Conservation (phyloP, 2,797 vertebrate species). For the Thaleichthys pacificus region DNA sequence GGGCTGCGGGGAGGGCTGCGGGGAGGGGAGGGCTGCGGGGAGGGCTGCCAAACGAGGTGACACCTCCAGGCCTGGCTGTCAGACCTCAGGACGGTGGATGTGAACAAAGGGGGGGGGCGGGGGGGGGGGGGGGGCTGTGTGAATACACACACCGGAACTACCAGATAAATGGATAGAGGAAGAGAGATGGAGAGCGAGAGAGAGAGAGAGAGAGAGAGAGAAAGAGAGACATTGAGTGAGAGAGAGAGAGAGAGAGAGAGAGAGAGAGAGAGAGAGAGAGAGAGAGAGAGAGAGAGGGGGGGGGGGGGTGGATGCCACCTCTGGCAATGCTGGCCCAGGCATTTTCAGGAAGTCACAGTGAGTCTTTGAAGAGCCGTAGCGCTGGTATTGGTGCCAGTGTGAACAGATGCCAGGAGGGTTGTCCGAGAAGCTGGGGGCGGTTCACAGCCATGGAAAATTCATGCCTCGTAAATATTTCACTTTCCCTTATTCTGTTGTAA, state of each 20-base stretch:
- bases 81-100: constrained; percentile 9
- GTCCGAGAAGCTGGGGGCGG: constrained; percentile 4
- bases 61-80: constrained; percentile 39
- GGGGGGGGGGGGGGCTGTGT: neutral
- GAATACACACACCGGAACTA: neutral
- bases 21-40: constrained; percentile 42
- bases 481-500: constrained; percentile 18
- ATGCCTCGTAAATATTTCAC: constrained; percentile 47
- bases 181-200: neutral
- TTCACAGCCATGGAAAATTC: constrained; percentile 33
- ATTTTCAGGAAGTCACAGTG: constrained; percentile 1
- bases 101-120: neutral
- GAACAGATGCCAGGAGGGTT: constrained; percentile 18
- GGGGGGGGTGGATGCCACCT: neutral
- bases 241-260: neutral
- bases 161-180: neutral
- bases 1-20: constrained; percentile 34
- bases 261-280: constrained; percentile 1
- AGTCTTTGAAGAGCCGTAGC: neutral
- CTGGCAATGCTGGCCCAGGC: neutral
- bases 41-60: constrained; percentile 45
- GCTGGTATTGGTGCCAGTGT: constrained; percentile 24
- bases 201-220: no score
- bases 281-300: no score
- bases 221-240: no score